Evolutionary conservation across 2,888 invertebrate genomes (phyloP).

Genomic region (Troglohyphantes excavatus): DNA sequence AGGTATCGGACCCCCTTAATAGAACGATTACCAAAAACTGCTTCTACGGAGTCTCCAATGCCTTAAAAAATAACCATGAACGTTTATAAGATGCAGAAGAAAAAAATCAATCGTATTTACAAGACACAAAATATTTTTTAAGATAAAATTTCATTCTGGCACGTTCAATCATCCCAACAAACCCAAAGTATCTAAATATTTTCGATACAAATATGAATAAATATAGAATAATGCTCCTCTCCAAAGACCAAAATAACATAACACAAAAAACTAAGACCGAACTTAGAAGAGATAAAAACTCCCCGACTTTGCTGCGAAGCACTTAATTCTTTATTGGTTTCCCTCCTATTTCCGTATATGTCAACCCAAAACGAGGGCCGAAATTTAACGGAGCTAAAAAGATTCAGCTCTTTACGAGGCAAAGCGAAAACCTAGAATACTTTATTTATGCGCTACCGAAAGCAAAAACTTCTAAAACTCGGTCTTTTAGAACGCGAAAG

Average conservation of each 20-base stretch:
- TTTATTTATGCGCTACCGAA: constrained; percentile 42
- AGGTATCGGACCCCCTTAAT: no score
- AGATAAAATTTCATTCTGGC: no score
- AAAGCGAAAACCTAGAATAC: constrained; percentile 7
- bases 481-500: background rate
- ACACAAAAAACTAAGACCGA: background rate
- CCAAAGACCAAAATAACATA: background rate
- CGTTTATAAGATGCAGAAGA: no score
- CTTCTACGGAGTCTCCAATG: no score
- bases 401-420: background rate
- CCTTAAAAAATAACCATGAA: no score
- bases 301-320: background rate
- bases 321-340: background rate
- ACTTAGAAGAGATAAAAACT: background rate
- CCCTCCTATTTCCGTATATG: background rate
- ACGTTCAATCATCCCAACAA: no score
- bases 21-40: no score
- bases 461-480: background rate
- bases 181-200: no score
- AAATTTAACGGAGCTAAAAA: constrained; percentile 9
- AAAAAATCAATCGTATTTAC: no score
- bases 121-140: no score
- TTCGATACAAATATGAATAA: no score
- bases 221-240: no score
- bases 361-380: background rate